A percentile compares a stretch with the other conserved stretches of the same genome.
Evolutionary conservation across 1,140 invertebrate genomes (phyloP).

Genomic region (Carposina sasakii): DNA sequence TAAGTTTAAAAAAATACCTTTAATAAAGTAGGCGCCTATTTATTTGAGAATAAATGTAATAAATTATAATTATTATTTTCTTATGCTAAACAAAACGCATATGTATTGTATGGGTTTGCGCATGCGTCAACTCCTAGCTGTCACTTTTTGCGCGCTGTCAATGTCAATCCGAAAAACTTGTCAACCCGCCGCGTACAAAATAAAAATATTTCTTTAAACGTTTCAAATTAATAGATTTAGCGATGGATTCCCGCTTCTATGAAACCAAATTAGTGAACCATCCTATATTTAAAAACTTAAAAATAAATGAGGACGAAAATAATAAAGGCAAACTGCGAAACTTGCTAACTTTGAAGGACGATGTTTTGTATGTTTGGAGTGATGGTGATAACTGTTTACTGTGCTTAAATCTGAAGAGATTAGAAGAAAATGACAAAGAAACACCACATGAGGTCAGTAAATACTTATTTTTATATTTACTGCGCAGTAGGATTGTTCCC

Average conservation of each 20-base stretch:
- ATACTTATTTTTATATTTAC: background rate
- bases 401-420: constrained; percentile 74
- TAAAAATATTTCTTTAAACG: background rate
- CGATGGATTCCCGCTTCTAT: constrained; percentile 74
- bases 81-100: too few relatives aligned
- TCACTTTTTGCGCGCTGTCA: too few relatives aligned
- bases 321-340: constrained; percentile 74
- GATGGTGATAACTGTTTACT: constrained; percentile 76
- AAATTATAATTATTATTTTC: too few relatives aligned
- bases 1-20: too few relatives aligned
- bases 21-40: too few relatives aligned
- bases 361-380: constrained; percentile 78
- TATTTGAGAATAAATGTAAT: too few relatives aligned
- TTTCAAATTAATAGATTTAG: constrained; percentile 15
- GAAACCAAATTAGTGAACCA: constrained; percentile 73
- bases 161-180: constrained; percentile 14
- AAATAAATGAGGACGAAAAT: constrained; percentile 69
- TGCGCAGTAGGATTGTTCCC: too few relatives aligned
- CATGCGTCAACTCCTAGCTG: too few relatives aligned
- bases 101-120: too few relatives aligned
- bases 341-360: constrained; percentile 76
- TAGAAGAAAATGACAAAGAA: constrained; percentile 67
- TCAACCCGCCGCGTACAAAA: constrained; percentile 2
- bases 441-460: constrained; percentile 74
- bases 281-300: constrained; percentile 75